phyloP scores from a whole-genome alignment of 2,113 vertebrate species.

The Chaetorhynchus papuensis region DNA sequence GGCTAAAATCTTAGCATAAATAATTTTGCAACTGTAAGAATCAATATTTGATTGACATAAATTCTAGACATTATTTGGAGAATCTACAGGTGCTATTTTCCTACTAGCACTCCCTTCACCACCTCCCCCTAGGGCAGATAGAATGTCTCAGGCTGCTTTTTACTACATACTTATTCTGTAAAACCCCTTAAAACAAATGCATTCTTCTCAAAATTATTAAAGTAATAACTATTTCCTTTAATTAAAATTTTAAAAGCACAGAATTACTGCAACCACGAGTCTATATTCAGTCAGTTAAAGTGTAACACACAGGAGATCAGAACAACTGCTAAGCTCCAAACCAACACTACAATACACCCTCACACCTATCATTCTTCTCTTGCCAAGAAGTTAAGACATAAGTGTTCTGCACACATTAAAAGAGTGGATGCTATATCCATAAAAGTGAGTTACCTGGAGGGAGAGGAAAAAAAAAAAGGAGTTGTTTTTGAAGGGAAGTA shows the following conservation, averaged over 20 bases:
- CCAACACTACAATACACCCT: background rate
- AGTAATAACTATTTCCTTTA: background rate
- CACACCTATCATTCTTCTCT: background rate
- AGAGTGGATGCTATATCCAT: background rate
- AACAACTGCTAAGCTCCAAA: background rate
- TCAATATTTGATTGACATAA: background rate
- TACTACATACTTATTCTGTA: background rate
- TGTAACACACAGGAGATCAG: background rate
- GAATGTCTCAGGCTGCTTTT: background rate
- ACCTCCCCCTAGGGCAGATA: background rate
- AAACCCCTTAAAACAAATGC: background rate
- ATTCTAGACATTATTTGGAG: background rate
- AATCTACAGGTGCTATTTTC: background rate
- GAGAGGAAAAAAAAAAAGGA: background rate
- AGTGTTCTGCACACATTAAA: background rate
- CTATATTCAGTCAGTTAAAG: background rate
- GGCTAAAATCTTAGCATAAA: background rate
- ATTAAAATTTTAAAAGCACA: background rate
- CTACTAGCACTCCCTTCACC: background rate
- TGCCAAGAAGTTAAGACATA: background rate
- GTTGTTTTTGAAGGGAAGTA: background rate
- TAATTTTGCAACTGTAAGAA: background rate
- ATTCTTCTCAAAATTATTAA: background rate
- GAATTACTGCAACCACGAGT: background rate
- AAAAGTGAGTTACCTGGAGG: background rate